These are phyloP conservation scores for Dysmachus trigonus DNA, from an alignment of 2,888 invertebrate species.

Conservation along the genomic window DNA sequence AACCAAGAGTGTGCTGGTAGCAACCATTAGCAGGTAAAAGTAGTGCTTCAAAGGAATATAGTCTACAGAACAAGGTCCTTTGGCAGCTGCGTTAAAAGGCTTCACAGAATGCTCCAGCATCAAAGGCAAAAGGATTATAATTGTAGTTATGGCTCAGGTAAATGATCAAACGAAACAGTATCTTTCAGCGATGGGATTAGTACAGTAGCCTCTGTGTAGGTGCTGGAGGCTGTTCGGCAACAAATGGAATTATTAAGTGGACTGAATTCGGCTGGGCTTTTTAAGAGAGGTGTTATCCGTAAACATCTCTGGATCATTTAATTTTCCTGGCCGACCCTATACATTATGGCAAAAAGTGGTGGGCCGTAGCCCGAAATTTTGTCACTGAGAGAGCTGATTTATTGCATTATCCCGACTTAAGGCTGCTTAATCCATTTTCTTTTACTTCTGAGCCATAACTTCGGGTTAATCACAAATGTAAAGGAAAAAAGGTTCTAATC, in stretches of 20 bases:
- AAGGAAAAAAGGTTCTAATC: slow-evolving; percentile 15
- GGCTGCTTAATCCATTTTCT: slow-evolving; percentile 11
- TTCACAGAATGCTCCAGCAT: neutral
- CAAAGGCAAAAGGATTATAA: neutral
- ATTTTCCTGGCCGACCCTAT: neutral
- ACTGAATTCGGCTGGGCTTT: neutral
- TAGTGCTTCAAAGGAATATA: neutral
- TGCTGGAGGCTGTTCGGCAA: neutral
- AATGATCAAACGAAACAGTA: neutral
- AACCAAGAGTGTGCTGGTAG: neutral
- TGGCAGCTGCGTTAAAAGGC: neutral
- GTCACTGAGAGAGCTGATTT: neutral
- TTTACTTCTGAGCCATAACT: slow-evolving; percentile 17
- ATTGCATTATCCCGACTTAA: neutral
- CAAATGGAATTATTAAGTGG: neutral
- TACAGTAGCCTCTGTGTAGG: neutral
- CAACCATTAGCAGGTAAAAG: neutral
- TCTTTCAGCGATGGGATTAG: neutral
- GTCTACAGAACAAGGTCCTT: neutral
- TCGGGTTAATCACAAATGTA: slow-evolving; percentile 18
- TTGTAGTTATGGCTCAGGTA: neutral
- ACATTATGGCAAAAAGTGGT: neutral
- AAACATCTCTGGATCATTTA: neutral
- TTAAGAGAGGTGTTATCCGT: neutral
- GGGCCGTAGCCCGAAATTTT: neutral